Percentiles rank a stretch among this genome's conserved stretches.
These are phyloP conservation scores for Cataglyphis albicans DNA, from an alignment of 2,888 invertebrate genomes.

Conservation along the genomic window DNA sequence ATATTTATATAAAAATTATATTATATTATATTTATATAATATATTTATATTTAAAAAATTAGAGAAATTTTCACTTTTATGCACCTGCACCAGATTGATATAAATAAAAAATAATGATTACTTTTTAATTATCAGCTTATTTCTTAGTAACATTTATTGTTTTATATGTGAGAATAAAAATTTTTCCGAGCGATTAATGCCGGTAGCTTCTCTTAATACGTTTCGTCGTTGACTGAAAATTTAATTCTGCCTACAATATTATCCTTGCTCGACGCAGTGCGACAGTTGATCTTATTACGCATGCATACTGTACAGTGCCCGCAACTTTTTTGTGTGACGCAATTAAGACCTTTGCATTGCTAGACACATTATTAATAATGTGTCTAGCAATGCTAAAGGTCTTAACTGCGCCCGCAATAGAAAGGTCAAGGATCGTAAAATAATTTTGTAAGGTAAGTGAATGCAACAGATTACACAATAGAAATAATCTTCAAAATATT, in stretches of 20 bases:
- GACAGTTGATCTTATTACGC: slow-evolving; percentile 79
- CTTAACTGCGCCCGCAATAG: not conserved
- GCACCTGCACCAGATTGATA: not conserved
- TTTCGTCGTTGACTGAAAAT: slow-evolving; percentile 32
- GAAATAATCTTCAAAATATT: not conserved
- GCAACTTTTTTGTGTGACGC: slow-evolving; percentile 66
- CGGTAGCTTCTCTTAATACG: slow-evolving; percentile 16
- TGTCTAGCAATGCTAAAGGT: no score
- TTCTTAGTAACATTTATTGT: not conserved
- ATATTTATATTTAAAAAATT: not conserved
- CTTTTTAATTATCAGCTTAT: not conserved
- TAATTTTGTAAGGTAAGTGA: not conserved
- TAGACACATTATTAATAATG: not conserved
- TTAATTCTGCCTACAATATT: slow-evolving; percentile 6
- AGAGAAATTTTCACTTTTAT: not conserved
- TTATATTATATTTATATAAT: no score
- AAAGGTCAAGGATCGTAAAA: slow-evolving; percentile 8
- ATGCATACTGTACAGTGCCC: slow-evolving; percentile 69
- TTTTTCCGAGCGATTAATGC: not conserved
- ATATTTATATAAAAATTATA: not conserved
- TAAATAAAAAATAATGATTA: not conserved
- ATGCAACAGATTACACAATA: not conserved
- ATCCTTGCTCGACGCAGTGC: slow-evolving; percentile 75
- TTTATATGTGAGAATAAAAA: not conserved
- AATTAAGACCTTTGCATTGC: not conserved